These are phyloP conservation scores for Premnoplex brunnescens DNA, from an alignment of 2,797 vertebrate genomes.

Conservation along the genomic window DNA sequence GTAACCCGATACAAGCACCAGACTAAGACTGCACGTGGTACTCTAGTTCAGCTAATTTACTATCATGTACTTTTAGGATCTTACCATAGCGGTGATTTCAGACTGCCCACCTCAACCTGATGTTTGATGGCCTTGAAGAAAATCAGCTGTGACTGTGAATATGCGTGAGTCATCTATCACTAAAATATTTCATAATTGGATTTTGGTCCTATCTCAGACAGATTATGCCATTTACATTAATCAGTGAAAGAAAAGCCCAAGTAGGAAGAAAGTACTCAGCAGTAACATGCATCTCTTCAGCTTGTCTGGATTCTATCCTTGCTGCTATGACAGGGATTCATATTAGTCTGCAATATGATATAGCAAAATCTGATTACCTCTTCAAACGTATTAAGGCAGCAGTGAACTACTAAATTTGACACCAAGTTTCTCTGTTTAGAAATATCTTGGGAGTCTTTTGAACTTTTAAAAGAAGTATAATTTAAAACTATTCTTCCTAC, in stretches of 20 bases:
- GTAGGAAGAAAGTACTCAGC: not conserved
- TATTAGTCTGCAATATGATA: not conserved
- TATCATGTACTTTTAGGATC: not conserved
- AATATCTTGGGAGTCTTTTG: not conserved
- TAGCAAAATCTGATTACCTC: not conserved
- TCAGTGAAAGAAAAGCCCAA: not conserved
- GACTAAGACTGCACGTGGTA: rapidly evolving
- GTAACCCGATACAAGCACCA: not conserved
- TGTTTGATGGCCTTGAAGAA: not conserved
- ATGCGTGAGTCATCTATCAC: not conserved
- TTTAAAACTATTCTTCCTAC: not conserved
- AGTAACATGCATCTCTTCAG: not conserved
- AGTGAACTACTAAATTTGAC: not conserved
- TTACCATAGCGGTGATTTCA: not conserved
- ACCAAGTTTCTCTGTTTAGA: not conserved
- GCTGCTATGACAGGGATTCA: not conserved
- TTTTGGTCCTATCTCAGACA: not conserved
- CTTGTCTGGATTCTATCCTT: not conserved
- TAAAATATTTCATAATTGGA: not conserved
- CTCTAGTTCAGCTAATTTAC: not conserved
- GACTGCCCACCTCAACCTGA: not conserved
- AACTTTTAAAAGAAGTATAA: not conserved
- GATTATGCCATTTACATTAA: not conserved
- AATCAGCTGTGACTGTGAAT: not conserved
- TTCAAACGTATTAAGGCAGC: not conserved